Percentiles rank a stretch among this genome's conserved stretches.
Evolutionary conservation across 2,113 vertebrate genomes (phyloP).

Genomic region (Tenrec ecaudatus): DNA sequence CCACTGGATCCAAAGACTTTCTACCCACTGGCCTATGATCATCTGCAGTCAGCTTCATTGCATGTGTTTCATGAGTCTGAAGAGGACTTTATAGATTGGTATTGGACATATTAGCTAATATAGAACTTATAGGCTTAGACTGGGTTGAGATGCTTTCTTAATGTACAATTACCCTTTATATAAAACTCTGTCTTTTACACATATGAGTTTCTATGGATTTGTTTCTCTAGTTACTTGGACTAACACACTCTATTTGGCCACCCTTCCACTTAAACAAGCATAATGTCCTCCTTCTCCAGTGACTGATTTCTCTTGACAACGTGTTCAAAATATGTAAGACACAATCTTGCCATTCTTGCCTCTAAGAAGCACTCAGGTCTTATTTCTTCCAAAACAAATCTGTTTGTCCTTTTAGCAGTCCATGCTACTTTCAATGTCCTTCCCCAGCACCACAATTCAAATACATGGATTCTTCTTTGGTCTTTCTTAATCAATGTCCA

Average conservation of each 20-base stretch:
- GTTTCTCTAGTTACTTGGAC: too few relatives aligned
- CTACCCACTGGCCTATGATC: too few relatives aligned
- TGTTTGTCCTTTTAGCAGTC: neutral
- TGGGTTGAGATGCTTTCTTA: too few relatives aligned
- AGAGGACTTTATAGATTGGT: too few relatives aligned
- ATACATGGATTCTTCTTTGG: neutral
- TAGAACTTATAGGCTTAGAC: too few relatives aligned
- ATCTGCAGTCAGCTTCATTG: too few relatives aligned
- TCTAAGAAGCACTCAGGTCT: neutral
- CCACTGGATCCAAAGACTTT: too few relatives aligned
- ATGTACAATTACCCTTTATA: too few relatives aligned
- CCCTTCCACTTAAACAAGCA: neutral
- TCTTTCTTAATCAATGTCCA: neutral
- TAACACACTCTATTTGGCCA: neutral
- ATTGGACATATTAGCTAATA: too few relatives aligned
- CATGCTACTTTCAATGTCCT: neutral
- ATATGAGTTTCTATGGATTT: too few relatives aligned
- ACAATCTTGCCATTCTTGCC: neutral
- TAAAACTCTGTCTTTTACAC: too few relatives aligned
- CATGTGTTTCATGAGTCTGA: too few relatives aligned
- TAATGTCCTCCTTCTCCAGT: neutral
- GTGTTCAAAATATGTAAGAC: neutral
- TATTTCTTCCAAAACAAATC: neutral
- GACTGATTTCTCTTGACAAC: neutral
- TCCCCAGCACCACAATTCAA: neutral